A percentile compares a stretch with the other conserved stretches of the same genome.
phyloP scores from a whole-genome alignment of 2,888 invertebrate genomes.

The Tetanocera ferruginea region DNA sequence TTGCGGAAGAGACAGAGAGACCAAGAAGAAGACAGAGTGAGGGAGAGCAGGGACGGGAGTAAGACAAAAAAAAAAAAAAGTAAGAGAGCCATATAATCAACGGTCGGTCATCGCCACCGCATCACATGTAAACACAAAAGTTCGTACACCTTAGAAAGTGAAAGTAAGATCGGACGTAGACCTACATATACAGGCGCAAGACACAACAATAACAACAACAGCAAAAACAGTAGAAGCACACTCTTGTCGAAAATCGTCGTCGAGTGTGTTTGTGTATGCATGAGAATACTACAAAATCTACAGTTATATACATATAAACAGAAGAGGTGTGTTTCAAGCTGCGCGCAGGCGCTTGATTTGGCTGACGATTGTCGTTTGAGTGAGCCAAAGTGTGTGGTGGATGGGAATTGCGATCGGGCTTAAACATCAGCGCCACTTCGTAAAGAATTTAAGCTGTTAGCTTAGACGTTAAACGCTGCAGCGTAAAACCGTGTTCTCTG shows the following conservation, averaged over 20 bases:
- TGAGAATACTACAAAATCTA: constrained; percentile 50
- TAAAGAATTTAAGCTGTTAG: neutral
- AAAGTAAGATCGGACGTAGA: constrained; percentile 70
- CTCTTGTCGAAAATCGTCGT: neutral
- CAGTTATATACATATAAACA: constrained; percentile 48
- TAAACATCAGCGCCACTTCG: neutral
- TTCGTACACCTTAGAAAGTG: constrained; percentile 71
- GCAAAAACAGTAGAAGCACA: neutral
- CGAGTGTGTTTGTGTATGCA: constrained; percentile 21
- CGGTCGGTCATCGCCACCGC: constrained; percentile 15
- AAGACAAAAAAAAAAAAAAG: constrained; percentile 6
- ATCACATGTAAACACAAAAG: constrained; percentile 65
- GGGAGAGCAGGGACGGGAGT: constrained; percentile 29
- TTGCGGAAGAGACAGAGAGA: constrained; percentile 1
- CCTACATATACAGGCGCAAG: constrained; percentile 66
- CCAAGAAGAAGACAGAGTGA: constrained; percentile 21
- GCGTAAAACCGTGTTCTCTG: neutral
- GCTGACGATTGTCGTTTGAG: neutral
- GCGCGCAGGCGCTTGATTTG: neutral
- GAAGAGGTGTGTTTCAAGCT: constrained; percentile 27
- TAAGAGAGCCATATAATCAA: constrained; percentile 27
- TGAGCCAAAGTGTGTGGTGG: constrained; percentile 35
- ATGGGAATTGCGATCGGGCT: neutral
- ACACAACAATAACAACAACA: neutral
- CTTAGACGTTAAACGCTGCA: neutral